Percentiles rank a stretch among this genome's conserved stretches.
Conservation (phyloP, 1,140 invertebrate species). For the Lepidurus apus region DNA sequence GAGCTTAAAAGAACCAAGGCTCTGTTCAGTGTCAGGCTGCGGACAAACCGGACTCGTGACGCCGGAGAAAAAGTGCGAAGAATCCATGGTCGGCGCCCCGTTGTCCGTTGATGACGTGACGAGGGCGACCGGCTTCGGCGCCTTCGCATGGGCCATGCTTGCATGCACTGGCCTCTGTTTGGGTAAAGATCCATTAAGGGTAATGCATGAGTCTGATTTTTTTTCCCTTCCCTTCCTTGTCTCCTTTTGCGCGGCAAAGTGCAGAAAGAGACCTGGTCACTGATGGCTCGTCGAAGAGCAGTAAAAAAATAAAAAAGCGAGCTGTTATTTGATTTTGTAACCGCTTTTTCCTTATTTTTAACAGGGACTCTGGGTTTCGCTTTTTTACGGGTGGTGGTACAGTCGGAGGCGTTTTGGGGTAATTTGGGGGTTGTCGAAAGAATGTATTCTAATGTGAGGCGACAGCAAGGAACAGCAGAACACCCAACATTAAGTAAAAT, state of each 20-base stretch:
- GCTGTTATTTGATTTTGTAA: neutral
- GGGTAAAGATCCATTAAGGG: slow-evolving; percentile 21
- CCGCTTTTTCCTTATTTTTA: neutral
- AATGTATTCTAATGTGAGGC: neutral
- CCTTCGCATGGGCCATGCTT: neutral
- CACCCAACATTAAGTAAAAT: neutral
- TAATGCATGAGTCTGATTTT: neutral
- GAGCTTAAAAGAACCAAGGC: neutral
- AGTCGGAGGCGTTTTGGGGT: neutral
- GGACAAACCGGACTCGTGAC: slow-evolving; percentile 3
- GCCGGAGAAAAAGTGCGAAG: slow-evolving; percentile 14
- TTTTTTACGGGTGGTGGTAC: neutral
- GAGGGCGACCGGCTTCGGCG: neutral
- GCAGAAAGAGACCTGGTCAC: slow-evolving; percentile 16
- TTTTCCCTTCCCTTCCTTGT: neutral
- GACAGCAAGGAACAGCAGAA: neutral
- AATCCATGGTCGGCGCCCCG: neutral
- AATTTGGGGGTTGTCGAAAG: neutral
- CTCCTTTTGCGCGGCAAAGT: slow-evolving; percentile 16
- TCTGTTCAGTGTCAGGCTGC: slow-evolving; percentile 14
- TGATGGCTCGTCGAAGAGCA: neutral
- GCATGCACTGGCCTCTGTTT: neutral
- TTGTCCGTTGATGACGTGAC: slow-evolving; percentile 21
- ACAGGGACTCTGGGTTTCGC: neutral
- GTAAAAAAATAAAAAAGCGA: neutral